Percentiles rank a stretch among this genome's conserved stretches.
These are phyloP conservation scores for Buceros bicornis DNA, from an alignment of 2,797 vertebrate genomes.

Conservation along the genomic window DNA sequence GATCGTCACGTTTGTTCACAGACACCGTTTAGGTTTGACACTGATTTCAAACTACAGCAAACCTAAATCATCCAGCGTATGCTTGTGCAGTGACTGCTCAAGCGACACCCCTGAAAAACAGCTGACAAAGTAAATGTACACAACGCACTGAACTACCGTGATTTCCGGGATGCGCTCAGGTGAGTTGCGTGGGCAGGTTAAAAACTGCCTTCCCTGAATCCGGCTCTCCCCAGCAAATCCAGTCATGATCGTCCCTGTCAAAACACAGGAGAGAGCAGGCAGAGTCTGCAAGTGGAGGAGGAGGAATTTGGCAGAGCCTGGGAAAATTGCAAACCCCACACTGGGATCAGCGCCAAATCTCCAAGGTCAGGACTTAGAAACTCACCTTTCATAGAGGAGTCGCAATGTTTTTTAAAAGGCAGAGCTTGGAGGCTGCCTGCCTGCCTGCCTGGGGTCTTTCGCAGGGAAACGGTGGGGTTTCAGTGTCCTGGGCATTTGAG, in stretches of 20 bases:
- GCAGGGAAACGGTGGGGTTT: neutral
- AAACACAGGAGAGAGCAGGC: neutral
- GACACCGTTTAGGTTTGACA: neutral
- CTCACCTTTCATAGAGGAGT: neutral
- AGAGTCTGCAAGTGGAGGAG: neutral
- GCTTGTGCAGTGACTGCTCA: neutral
- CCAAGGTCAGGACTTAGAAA: neutral
- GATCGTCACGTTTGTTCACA: neutral
- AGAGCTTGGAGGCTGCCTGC: neutral
- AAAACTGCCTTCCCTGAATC: neutral
- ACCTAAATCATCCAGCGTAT: neutral
- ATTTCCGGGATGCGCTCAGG: neutral
- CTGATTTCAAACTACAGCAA: conserved; percentile 18
- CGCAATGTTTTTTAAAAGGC: neutral
- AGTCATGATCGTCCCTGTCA: conserved; percentile 11
- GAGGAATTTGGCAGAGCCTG: neutral
- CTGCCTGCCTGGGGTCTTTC: neutral
- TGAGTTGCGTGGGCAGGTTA: neutral
- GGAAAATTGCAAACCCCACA: neutral
- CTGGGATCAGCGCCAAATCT: neutral
- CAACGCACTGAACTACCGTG: neutral
- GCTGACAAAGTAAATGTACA: conserved; percentile 23
- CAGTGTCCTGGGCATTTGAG: neutral
- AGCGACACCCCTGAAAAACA: neutral
- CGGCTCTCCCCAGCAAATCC: conserved; percentile 13